phyloP scores from a whole-genome alignment of 30 jellyfish, hydroid and myxozoan genomes.

The Cassiopea andromeda region DNA sequence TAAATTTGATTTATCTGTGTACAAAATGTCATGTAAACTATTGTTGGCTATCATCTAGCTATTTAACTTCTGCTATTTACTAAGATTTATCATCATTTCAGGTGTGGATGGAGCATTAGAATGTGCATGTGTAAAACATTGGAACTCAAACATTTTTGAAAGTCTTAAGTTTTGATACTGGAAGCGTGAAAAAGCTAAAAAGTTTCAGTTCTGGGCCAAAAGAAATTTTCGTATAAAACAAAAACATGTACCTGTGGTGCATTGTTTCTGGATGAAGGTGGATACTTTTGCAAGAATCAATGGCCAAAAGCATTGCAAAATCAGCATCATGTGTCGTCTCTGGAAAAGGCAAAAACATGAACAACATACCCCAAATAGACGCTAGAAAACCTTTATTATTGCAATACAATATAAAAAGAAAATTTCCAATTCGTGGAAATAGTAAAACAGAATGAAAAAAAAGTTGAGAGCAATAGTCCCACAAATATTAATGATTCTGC shows the following conservation, averaged over 20 bases:
- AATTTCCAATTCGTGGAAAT: too few species aligned
- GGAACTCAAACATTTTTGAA: background rate
- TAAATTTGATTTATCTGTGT: too few species aligned
- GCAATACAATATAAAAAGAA: background rate
- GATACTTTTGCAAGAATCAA: background rate
- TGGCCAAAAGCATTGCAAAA: conserved; percentile 1
- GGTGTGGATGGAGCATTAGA: too few species aligned
- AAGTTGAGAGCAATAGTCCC: too few species aligned
- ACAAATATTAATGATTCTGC: too few species aligned
- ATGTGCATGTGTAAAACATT: background rate
- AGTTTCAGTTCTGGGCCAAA: background rate
- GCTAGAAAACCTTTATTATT: background rate
- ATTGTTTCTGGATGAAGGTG: background rate
- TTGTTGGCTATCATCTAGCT: too few species aligned
- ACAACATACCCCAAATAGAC: background rate
- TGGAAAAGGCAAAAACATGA: background rate
- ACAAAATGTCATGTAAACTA: too few species aligned
- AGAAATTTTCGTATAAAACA: too few species aligned
- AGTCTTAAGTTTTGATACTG: background rate
- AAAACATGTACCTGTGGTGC: background rate
- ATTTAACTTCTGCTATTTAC: too few species aligned
- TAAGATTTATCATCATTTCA: too few species aligned
- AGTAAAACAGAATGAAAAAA: too few species aligned
- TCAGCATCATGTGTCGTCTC: background rate
- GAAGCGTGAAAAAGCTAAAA: background rate